Percentiles rank a stretch among this genome's conserved stretches.
Conservation (phyloP, 2,797 vertebrate species). For the Picus viridis region DNA sequence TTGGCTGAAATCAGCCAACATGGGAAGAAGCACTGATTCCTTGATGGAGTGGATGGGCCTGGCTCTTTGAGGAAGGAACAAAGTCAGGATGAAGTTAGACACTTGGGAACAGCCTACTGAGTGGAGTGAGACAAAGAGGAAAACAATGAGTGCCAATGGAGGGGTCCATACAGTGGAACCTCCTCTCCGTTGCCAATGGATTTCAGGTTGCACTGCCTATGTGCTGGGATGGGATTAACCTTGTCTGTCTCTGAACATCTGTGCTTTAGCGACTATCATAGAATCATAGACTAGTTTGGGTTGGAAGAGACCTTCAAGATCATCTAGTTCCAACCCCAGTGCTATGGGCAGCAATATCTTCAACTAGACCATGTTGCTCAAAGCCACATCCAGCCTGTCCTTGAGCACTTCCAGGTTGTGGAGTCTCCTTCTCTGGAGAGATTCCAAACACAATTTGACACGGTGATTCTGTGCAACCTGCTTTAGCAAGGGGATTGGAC, state of each 20-base stretch:
- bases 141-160: neutral
- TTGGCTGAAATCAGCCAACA: accelerated
- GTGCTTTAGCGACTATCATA: neutral
- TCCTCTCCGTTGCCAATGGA: neutral
- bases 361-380: too few species aligned
- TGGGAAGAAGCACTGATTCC: neutral
- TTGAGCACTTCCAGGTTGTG: too few species aligned
- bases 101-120: neutral
- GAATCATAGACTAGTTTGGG: too few species aligned
- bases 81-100: neutral
- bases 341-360: too few species aligned
- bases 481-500: too few species aligned
- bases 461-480: too few species aligned
- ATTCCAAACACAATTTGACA: too few species aligned
- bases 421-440: too few species aligned
- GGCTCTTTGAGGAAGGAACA: neutral
- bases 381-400: too few species aligned
- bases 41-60: neutral
- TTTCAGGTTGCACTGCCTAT: neutral
- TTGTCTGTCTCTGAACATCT: neutral
- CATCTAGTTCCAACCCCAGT: too few species aligned
- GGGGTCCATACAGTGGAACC: neutral
- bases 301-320: too few species aligned
- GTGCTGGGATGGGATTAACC: neutral
- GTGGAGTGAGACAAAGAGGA: neutral